A percentile compares a stretch with the other conserved stretches of the same genome.
Evolutionary conservation across 2,797 vertebrate species (phyloP).

Genomic region (Pipistrellus pipistrellus): DNA sequence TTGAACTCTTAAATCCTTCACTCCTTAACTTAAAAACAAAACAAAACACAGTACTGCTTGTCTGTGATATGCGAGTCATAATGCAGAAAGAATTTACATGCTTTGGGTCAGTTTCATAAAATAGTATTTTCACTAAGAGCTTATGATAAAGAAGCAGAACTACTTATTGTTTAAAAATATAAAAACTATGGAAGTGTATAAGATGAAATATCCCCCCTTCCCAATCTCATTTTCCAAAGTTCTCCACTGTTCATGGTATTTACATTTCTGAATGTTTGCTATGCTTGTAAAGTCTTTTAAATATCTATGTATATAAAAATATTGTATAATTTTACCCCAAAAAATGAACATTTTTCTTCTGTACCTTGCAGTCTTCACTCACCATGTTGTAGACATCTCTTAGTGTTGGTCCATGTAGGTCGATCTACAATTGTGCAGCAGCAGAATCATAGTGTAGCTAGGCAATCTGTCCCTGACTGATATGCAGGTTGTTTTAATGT

Average conservation of each 20-base stretch:
- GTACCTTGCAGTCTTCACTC: not conserved
- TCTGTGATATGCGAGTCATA: conserved; percentile 78
- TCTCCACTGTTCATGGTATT: not conserved
- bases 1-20: not conserved
- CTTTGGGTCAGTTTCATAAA: conserved; percentile 82
- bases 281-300: conserved; percentile 15
- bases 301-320: not conserved
- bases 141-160: conserved; percentile 75
- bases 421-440: not conserved
- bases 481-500: not conserved
- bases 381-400: not conserved
- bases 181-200: not conserved
- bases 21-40: not conserved
- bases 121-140: conserved; percentile 76
- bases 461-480: not conserved
- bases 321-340: not conserved
- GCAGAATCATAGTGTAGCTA: not conserved
- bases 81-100: conserved; percentile 76
- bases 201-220: not conserved
- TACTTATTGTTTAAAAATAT: conserved; percentile 51
- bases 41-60: conserved; percentile 56
- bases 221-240: not conserved
- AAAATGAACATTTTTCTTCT: not conserved
- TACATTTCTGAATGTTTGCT: not conserved
- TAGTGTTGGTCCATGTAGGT: not conserved